phyloP scores from a whole-genome alignment of 2,113 vertebrate species.

The Eulacestoma nigropectus region DNA sequence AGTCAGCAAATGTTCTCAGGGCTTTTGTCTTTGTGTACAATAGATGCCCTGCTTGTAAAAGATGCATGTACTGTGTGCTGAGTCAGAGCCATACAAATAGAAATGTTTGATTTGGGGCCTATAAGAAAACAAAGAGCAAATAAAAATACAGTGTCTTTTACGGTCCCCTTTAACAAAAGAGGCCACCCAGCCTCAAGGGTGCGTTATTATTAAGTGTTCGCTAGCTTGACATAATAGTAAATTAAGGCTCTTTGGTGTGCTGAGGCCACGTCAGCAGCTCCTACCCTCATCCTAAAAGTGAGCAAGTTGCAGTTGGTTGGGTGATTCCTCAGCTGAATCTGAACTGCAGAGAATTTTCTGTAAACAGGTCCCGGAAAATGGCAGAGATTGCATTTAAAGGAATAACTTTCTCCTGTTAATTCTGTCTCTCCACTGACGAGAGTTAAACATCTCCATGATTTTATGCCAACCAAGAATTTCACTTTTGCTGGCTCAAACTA shows the following conservation, averaged over 20 bases:
- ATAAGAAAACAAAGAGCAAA: neutral
- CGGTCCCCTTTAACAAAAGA: neutral
- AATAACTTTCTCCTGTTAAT: neutral
- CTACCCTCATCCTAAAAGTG: neutral
- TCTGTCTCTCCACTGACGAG: neutral
- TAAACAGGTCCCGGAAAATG: neutral
- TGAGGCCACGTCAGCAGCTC: neutral
- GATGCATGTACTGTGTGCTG: neutral
- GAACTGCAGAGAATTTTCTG: neutral
- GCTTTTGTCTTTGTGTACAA: neutral
- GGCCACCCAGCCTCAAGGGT: neutral
- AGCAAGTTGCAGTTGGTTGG: neutral
- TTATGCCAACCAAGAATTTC: slow-evolving; percentile 7
- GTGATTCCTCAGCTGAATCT: neutral
- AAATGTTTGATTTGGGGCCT: neutral
- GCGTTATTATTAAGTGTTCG: neutral
- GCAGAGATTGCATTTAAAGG: neutral
- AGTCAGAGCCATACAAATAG: neutral
- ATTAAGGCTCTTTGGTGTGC: neutral
- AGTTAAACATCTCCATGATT: neutral
- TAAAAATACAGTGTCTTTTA: neutral
- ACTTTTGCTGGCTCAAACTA: neutral
- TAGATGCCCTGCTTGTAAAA: neutral
- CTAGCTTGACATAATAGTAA: neutral
- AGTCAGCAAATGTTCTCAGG: neutral